Conservation (phyloP, 2,888 invertebrate genomes). For the Salpingus planirostris region DNA sequence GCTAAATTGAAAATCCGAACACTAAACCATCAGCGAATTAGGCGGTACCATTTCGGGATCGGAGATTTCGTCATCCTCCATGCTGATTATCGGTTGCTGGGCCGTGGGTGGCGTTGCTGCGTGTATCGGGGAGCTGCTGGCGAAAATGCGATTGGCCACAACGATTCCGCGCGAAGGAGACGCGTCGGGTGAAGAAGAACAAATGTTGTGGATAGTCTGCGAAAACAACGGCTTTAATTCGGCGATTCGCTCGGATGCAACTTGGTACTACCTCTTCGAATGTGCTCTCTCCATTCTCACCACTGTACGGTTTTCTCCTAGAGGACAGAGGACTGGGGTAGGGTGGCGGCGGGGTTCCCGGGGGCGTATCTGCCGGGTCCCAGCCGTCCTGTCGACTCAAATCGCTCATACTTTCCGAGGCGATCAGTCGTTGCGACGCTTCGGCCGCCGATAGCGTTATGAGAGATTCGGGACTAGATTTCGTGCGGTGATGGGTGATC, state of each 20-base stretch:
- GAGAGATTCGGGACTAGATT: constrained; percentile 55
- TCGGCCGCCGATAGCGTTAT: constrained; percentile 35
- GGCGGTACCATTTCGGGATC: constrained; percentile 75
- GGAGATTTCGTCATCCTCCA: constrained; percentile 92
- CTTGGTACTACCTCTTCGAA: constrained; percentile 21
- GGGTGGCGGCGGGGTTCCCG: constrained; percentile 77
- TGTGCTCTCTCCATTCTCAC: constrained; percentile 17
- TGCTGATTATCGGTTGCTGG: constrained; percentile 81
- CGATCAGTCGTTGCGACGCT: constrained; percentile 44
- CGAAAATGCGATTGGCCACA: constrained; percentile 22
- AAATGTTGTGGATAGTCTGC: too few relatives aligned
- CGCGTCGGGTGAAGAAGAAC: constrained; percentile 39
- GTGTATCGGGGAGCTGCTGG: constrained; percentile 36
- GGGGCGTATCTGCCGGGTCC: constrained; percentile 36
- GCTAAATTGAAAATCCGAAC: too few relatives aligned
- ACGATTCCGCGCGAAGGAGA: constrained; percentile 29
- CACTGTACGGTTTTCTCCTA: constrained; percentile 23
- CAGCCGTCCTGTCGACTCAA: constrained; percentile 42
- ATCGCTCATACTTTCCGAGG: constrained; percentile 54
- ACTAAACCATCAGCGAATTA: too few relatives aligned
- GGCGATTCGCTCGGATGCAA: too few relatives aligned
- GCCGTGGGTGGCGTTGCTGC: constrained; percentile 40
- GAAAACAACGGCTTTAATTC: too few relatives aligned
- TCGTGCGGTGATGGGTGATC: constrained; percentile 56
- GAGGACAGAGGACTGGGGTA: constrained; percentile 48